A percentile compares a stretch with the other conserved stretches of the same genome.
Evolutionary conservation across 2,797 vertebrate species (phyloP).

Genomic region (Melanotaenia pygmaea): DNA sequence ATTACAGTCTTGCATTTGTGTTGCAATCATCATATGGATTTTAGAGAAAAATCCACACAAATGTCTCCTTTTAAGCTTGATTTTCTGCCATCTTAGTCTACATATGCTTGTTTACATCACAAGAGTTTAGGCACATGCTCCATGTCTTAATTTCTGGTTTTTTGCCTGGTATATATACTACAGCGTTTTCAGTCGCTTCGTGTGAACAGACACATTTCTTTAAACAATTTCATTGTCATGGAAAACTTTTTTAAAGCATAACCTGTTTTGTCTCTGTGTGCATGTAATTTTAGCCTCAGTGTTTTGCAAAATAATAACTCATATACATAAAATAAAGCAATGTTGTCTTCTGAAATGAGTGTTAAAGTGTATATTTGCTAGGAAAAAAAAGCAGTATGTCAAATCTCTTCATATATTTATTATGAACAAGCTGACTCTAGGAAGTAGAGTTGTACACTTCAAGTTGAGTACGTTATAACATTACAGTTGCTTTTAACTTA

Average conservation of each 20-base stretch:
- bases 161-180: neutral
- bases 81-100: neutral
- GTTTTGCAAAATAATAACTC: slow-evolving; percentile 34
- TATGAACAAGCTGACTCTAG: slow-evolving; percentile 9
- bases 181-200: neutral
- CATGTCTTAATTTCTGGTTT: neutral
- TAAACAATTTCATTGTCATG: neutral
- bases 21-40: neutral
- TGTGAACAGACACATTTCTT: neutral
- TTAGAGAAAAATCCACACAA: neutral
- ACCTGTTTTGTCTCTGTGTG: neutral
- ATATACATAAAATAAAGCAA: neutral
- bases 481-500: slow-evolving; percentile 14
- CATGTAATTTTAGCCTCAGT: neutral
- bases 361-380: slow-evolving; percentile 8
- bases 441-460: slow-evolving; percentile 16
- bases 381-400: slow-evolving; percentile 17
- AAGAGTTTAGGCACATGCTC: neutral
- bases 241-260: neutral
- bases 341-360: neutral
- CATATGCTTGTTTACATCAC: neutral
- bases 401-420: neutral
- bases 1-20: too few relatives aligned
- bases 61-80: too few relatives aligned
- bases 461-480: neutral